Base-by-base conservation (phyloP, 2,113 vertebrate genomes). In the Pipa parva region DNA sequence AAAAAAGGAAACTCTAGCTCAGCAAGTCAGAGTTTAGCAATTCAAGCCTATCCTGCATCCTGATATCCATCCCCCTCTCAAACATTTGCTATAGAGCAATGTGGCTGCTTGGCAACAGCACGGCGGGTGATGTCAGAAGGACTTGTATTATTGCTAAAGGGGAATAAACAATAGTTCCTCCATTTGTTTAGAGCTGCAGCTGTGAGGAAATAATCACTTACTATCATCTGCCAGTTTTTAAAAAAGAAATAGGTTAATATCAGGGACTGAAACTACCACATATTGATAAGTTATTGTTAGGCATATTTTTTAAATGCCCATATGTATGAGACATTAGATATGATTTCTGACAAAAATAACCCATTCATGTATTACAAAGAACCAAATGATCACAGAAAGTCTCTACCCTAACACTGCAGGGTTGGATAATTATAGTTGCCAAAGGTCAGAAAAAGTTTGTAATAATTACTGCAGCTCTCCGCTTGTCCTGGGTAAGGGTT, bases 181-280 rank as follows among this genome's bases (percentile, higher is more conserved):
- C 33, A 51, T 79, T 74, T 71, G 62, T 68, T 52, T 52, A 26
- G 27, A 62, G 37, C 63, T 50, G 15, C 21, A 45, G 63, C 52
- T 75, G 61, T 20, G 24, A 71, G 59, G 72, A 54, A 52, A 59
- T 78, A 26, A 70, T 56, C 25, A 49, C 61, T 63, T 66, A 56
- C 51, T 59, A 67, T 70, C 67, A 74, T 68, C 61, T 73, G 59
- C 59, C 63, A 69, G 61, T 66, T 64, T 62, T 72, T 74, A 58
- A 73, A 72, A 72, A 74, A 73, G 72, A 72, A 73, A 29, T 31
- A 64, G 48, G 48, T 29, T 72, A 59, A 59, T 56, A 71, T 49
- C 57, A 71, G 73, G 63, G 59, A 20, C 7, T 70, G 12, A 3
- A 1, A 1, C 50, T 65, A 59, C 22, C 36, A 11, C 22, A 13